Conservation (phyloP, 2,888 invertebrate genomes). For the Iphiclides podalirius region DNA sequence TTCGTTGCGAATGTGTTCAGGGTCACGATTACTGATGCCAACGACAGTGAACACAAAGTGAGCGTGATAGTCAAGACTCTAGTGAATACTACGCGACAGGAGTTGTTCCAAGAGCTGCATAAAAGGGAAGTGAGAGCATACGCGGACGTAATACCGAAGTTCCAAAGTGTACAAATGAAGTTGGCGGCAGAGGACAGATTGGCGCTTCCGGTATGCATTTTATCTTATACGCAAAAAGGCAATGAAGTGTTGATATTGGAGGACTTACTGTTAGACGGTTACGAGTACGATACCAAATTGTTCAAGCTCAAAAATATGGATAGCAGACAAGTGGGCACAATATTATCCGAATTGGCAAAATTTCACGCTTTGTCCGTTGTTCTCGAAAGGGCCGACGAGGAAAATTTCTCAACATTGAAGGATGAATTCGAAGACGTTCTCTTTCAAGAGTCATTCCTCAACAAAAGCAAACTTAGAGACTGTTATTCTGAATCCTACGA, state of each 20-base stretch:
- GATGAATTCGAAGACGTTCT: constrained; percentile 51
- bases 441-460: constrained; percentile 54
- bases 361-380: constrained; percentile 62
- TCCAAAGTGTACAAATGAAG: constrained; percentile 43
- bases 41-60: constrained; percentile 35
- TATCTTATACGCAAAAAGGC: constrained; percentile 41
- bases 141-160: constrained; percentile 46
- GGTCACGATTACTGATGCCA: constrained; percentile 49
- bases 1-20: constrained; percentile 64
- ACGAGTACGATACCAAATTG: constrained; percentile 44
- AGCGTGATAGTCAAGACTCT: constrained; percentile 65
- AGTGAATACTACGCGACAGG: constrained; percentile 57
- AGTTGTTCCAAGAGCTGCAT: constrained; percentile 61
- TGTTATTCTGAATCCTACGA: constrained; percentile 61
- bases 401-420: constrained; percentile 38
- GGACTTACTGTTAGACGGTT: constrained; percentile 53
- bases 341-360: constrained; percentile 57
- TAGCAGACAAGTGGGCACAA: constrained; percentile 41
- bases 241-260: constrained; percentile 62
- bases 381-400: constrained; percentile 39
- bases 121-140: constrained; percentile 60
- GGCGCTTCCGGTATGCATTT: constrained; percentile 50
- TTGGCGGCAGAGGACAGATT: constrained; percentile 40
- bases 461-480: constrained; percentile 53
- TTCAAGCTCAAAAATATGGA: constrained; percentile 44